Conservation (phyloP, 2,113 vertebrate genomes). For the Brevimyrus niger region DNA sequence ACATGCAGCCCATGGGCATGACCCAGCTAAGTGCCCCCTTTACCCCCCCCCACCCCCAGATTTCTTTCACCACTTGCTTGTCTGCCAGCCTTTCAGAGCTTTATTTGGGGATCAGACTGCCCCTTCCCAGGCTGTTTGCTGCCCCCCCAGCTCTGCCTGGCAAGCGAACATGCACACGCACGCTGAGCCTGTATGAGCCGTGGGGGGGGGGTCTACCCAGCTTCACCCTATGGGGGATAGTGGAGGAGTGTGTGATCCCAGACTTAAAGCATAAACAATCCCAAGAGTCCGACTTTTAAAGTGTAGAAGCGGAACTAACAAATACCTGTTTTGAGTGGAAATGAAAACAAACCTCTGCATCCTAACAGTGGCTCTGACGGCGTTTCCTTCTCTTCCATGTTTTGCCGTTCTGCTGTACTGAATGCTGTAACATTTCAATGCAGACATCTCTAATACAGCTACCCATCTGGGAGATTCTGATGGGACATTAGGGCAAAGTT, state of each 20-base stretch:
- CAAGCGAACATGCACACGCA: constrained; percentile 11
- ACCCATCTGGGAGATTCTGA: not conserved
- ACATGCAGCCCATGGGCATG: not conserved
- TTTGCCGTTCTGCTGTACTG: not conserved
- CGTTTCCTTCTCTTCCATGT: not conserved
- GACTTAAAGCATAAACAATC: not conserved
- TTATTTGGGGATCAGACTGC: constrained; percentile 31
- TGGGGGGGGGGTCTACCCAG: not conserved
- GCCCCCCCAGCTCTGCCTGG: constrained; percentile 16
- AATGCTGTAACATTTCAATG: not conserved
- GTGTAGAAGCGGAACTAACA: not conserved
- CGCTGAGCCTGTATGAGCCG: not conserved
- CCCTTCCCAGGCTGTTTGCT: constrained; percentile 10
- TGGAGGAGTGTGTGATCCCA: not conserved
- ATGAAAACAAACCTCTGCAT: not conserved
- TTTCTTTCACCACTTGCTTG: not conserved
- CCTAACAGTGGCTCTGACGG: not conserved
- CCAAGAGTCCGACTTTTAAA: not conserved
- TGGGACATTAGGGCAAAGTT: not conserved
- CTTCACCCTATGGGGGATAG: not conserved
- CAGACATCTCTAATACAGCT: not conserved
- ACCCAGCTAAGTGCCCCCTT: not conserved
- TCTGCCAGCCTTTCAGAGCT: constrained; percentile 19
- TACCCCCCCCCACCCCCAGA: not conserved
- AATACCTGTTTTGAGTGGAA: not conserved